Evolutionary conservation across 2,113 vertebrate genomes (phyloP), one percentile per base, ranked within the genome.

Genomic region (Ammodytes marinus): DNA sequence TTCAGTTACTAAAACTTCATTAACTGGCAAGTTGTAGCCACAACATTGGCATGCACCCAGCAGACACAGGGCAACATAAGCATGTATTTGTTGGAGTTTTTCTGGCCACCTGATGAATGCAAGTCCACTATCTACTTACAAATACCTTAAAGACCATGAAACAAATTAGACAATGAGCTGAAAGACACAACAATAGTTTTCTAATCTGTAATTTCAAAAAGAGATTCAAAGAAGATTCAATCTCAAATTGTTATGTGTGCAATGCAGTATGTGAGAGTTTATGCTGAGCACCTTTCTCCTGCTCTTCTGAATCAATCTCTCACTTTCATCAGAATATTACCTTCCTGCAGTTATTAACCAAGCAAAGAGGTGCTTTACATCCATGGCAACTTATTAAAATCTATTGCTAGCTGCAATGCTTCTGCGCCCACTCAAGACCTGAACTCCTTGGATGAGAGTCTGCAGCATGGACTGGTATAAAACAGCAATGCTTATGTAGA

Each of bases 331-430:
- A 80, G 43, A 66, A 75, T 9, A 67, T 10, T 45, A 37, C 53
- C 75, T 43, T 61, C 42, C 65, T 74, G 67, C 73, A 61, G 58
- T 66, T 65, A 85, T 85, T 78, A 72, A 83, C 71, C 54, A 50
- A 53, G 35, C 78, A 58, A 76, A 4, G 1, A 69, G 58, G 59
- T 72, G 66, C 66, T 76, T 82, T 53, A 68, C 45, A 59, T 72
- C 69, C 53, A 72, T 5, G 19, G 70, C 64, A 83, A 55, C 58
- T 67, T 80, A 75, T 77, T 74, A 84, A 74, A 90, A 89, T 69
- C 69, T 35, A 65, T 61, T 74, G n/a, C n/a, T n/a, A 0, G 6
- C 54, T 58, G 27, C 14, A 47, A 81, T 69, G 74, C 58, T 49
- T 76, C 64, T 5, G 60, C 57, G 67, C 57, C 47, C 74, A 59